Evolutionary conservation across 2,113 vertebrate genomes (phyloP), one percentile per base, ranked within the genome.

Genomic region (Baryphthengus martii): DNA sequence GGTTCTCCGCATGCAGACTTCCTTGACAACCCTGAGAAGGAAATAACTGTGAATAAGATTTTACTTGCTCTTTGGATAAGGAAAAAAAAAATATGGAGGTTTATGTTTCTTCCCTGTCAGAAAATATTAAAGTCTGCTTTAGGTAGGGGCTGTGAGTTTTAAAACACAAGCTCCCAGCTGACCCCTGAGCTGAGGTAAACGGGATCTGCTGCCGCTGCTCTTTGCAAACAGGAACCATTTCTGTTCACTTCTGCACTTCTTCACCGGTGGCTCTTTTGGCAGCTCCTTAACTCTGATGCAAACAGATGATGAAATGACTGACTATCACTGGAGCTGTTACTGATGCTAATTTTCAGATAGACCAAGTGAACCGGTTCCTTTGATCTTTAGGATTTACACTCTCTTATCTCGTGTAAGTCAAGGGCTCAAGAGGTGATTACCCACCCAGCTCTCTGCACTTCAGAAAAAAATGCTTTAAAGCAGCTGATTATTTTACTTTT

Each of bases 11-110:
- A 90, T 44, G 47, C 75, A 59, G 91, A 66, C 31, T 93, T 96
- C 92, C 88, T 97, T 65, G 71, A 94, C 31, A 73, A 44, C 23
- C 49, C 68, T 21, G 14, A 16, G 13, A 45, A 83, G 13, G 88
- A 95, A 96, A 47, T 95, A 37, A 93, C 95, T 3, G 24, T 97
- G 68, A 94, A 13, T 47, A 96, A 31, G 16, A 56, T 96, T 81
- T 86, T 96, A 17, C 84, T 96, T 33, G 50, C 53, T 35, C 13
- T 90, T 31, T 78, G 35, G 33, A 94, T 97, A 95, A 93, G 89
- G 80, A 67, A 79, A 45, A 62, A 50, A n/a, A 4, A 45, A 62
- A 50, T n/a, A 4, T 10, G 18, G 58, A 53, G 20, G 18, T 71
- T 40, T 53, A 25, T 3, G 6, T 23, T 23, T 70, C 31, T 82